phyloP scores from a whole-genome alignment of 2,888 invertebrate species.

The Acanthosepion lycidas region DNA sequence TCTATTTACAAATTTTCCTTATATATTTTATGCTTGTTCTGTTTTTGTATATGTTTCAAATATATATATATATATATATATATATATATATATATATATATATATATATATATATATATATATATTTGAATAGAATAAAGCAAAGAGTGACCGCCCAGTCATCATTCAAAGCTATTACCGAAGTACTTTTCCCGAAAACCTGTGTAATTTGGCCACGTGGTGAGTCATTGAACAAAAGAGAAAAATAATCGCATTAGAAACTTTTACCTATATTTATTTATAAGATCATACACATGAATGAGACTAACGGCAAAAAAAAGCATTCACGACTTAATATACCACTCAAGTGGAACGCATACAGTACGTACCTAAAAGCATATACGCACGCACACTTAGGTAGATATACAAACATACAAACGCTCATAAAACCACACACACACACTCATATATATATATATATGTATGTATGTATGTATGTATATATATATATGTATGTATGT shows the following conservation, averaged over 20 bases:
- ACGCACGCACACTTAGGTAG: neutral
- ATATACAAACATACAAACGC: neutral
- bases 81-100: neutral
- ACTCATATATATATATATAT: neutral
- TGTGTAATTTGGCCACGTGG: slow-evolving; percentile 33
- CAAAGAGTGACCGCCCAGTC: no score
- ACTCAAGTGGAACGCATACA: neutral
- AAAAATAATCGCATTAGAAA: neutral
- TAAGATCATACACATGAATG: neutral
- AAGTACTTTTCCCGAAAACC: neutral
- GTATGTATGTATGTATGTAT: neutral
- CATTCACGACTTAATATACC: neutral
- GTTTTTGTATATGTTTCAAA: no score
- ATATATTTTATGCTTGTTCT: no score
- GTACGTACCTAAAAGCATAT: neutral
- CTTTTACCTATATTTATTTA: slow-evolving; percentile 3
- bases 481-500: neutral
- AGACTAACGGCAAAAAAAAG: neutral
- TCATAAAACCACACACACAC: neutral
- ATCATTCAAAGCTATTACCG: no score
- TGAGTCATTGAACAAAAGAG: neutral
- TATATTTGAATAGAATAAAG: no score
- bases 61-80: neutral
- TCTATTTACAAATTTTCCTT: no score
- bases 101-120: no score